phyloP scores from a whole-genome alignment of 2,797 vertebrate genomes.

The Eulemur coronatus region DNA sequence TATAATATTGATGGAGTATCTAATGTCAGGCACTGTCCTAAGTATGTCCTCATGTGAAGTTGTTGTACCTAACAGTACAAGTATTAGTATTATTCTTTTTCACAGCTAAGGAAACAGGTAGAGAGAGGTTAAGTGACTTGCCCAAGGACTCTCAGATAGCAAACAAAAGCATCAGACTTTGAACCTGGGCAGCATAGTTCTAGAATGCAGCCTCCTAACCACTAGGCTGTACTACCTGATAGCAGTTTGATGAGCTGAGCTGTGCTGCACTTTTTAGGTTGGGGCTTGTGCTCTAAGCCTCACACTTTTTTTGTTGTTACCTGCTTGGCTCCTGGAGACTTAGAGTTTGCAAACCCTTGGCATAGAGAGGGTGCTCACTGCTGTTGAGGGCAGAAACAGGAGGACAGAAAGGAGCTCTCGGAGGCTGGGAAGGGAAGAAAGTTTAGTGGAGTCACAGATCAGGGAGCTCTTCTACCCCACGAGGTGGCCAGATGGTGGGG shows the following conservation, averaged over 20 bases:
- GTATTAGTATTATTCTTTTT: background rate
- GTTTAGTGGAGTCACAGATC: background rate
- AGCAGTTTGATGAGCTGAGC: background rate
- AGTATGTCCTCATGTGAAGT: background rate
- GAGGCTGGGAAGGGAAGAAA: background rate
- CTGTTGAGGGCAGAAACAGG: background rate
- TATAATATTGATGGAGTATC: background rate
- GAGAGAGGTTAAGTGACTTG: background rate
- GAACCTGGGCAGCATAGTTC: background rate
- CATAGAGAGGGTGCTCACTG: background rate
- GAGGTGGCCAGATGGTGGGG: no score
- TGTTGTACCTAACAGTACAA: accelerated
- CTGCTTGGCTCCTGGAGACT: background rate
- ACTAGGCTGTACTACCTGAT: no score
- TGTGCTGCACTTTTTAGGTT: background rate
- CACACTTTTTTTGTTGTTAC: background rate
- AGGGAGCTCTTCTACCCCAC: background rate
- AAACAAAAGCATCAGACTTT: background rate
- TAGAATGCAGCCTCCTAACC: background rate
- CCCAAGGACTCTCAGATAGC: background rate
- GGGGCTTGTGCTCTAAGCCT: background rate
- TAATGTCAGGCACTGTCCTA: background rate
- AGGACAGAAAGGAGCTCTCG: background rate
- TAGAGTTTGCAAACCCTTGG: background rate
- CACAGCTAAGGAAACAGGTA: background rate